phyloP scores from a whole-genome alignment of 1,140 invertebrate genomes.

The Diorhabda sublineata region DNA sequence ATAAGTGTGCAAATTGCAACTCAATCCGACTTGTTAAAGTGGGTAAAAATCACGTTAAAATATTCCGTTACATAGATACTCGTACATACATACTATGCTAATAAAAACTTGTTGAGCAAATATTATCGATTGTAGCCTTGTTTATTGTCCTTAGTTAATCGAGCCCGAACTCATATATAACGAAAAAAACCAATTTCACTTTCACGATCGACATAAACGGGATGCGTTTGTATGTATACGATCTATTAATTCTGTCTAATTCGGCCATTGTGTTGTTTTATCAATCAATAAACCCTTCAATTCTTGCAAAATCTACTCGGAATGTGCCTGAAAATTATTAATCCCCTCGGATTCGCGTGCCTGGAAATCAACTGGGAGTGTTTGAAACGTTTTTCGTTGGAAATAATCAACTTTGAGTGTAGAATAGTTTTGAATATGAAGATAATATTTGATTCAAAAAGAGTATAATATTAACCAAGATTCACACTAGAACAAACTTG shows the following conservation, averaged over 20 bases:
- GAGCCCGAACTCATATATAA: neutral
- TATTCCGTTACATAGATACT: too few relatives aligned
- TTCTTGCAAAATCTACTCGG: neutral
- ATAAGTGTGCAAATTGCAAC: too few relatives aligned
- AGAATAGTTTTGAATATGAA: too few relatives aligned
- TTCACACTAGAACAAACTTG: too few relatives aligned
- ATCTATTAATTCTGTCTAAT: conserved; percentile 1
- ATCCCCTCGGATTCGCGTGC: neutral
- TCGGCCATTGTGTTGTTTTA: neutral
- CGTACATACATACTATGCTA: too few relatives aligned
- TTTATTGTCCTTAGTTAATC: neutral
- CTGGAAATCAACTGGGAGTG: neutral
- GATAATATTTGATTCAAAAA: too few relatives aligned
- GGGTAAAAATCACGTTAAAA: too few relatives aligned
- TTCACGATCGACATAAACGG: neutral
- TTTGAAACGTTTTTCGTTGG: too few relatives aligned
- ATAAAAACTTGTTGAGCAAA: too few relatives aligned
- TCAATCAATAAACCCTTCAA: conserved; percentile 2
- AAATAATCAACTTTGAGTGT: too few relatives aligned
- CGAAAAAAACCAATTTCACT: neutral
- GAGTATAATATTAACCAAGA: too few relatives aligned
- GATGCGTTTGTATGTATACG: neutral
- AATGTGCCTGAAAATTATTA: neutral
- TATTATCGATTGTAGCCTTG: neutral
- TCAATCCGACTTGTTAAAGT: too few relatives aligned